These are phyloP conservation scores for Erebia palarica DNA, from an alignment of 2,888 invertebrate genomes.

Conservation along the genomic window DNA sequence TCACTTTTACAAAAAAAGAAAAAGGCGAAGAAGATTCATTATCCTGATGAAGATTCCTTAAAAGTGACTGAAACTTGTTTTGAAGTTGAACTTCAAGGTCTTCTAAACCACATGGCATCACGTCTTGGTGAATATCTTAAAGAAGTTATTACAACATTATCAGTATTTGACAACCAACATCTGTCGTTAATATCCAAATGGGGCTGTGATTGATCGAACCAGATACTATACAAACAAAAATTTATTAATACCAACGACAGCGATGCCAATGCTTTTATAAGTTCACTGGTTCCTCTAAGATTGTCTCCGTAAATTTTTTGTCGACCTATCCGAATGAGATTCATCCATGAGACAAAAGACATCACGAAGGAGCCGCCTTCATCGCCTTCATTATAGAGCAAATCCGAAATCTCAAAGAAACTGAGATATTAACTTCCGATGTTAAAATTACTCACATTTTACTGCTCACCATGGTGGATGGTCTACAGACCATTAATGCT, in stretches of 20 bases:
- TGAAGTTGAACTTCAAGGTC: conserved; percentile 14
- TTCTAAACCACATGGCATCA: not conserved
- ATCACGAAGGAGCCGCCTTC: conserved; percentile 11
- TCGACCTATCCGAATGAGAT: conserved; percentile 4
- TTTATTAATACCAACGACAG: not conserved
- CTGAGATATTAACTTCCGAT: not conserved
- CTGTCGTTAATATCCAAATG: conserved; percentile 16
- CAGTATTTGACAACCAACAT: conserved; percentile 9
- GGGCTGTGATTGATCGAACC: conserved; percentile 18
- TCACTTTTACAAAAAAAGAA: not conserved
- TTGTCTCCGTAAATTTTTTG: not conserved
- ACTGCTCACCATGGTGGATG: conserved; percentile 1
- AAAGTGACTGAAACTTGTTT: conserved; percentile 20
- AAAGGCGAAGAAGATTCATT: too few species aligned
- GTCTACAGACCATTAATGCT: too few species aligned
- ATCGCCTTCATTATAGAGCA: conserved; percentile 12
- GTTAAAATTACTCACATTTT: conserved; percentile 13
- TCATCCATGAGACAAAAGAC: conserved; percentile 15
- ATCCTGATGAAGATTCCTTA: not conserved
- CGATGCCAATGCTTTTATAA: not conserved
- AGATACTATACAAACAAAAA: conserved; percentile 3
- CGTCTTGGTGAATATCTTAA: conserved; percentile 7
- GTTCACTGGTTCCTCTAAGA: not conserved
- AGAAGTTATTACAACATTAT: conserved; percentile 6
- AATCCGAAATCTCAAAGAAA: conserved; percentile 10